These are phyloP conservation scores for Orius insidiosus DNA, from an alignment of 1,140 invertebrate species.

Conservation along the genomic window DNA sequence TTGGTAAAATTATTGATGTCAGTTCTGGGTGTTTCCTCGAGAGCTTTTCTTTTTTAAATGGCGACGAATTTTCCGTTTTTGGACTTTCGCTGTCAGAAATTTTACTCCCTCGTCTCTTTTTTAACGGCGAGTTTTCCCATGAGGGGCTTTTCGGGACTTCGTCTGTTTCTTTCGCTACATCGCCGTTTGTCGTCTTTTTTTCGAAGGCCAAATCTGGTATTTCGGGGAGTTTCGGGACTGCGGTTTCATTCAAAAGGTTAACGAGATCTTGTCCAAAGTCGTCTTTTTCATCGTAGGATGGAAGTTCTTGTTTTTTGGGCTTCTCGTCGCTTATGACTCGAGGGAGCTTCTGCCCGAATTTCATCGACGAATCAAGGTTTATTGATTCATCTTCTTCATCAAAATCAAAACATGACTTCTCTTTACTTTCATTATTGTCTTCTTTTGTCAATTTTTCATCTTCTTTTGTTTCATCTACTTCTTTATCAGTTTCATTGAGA, in stretches of 20 bases:
- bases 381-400: slow-evolving; percentile 16
- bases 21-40: too few relatives aligned
- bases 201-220: slow-evolving; percentile 6
- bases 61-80: too few relatives aligned
- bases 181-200: not conserved
- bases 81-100: too few relatives aligned
- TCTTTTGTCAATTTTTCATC: slow-evolving; percentile 26
- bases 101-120: too few relatives aligned
- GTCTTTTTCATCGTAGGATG: slow-evolving; percentile 22
- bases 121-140: too few relatives aligned
- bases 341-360: slow-evolving; percentile 31
- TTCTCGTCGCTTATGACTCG: slow-evolving; percentile 22
- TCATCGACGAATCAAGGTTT: slow-evolving; percentile 21
- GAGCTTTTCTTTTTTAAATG: too few relatives aligned
- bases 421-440: slow-evolving; percentile 23
- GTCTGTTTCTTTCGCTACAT: not conserved
- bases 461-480: slow-evolving; percentile 14
- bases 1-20: too few relatives aligned
- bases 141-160: not conserved
- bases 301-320: slow-evolving; percentile 21
- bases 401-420: too few relatives aligned
- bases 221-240: slow-evolving; percentile 31
- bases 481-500: slow-evolving; percentile 8
- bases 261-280: slow-evolving; percentile 33
- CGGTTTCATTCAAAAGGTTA: slow-evolving; percentile 34